Evolutionary conservation across 2,113 vertebrate species (phyloP), one percentile per base, ranked within the genome.

Genomic region (Dascyllus trimaculatus): DNA sequence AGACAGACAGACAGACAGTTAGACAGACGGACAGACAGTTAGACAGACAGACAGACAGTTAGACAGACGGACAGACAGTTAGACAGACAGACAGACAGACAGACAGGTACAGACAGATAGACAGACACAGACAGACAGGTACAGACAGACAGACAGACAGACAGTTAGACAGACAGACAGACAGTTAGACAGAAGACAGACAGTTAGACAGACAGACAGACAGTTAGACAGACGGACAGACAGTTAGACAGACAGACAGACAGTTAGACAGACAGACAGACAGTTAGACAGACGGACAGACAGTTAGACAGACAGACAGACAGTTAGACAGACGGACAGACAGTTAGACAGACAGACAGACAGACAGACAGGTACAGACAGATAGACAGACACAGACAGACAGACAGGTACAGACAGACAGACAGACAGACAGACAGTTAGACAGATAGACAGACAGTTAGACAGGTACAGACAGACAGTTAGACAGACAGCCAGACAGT

Each of bases 61-160:
- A 1, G 11, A 64, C 7, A 70, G 56, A 32, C 59, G 21, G 17
- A 46, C 22, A 25, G 43, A 13, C 5, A 63, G 9, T 21, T 18
- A 61, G 48, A 22, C 10, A 80, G 24, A 24, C 24, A 71, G 69
- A 17, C 1, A 52, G 21, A 40, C 9, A 72, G 57, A n/a, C n/a
- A n/a, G n/a, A n/a, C n/a, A n/a, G n/a, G 3, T 11, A 6, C 13
- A 43, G n/a, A 48, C 10, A 74, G 54, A 22, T n/a, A 51, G 19
- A 7, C 45, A 43, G 21, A 45, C n/a, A 46, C 17, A 21, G 24
- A 59, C 5, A 45, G 49, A 48, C 15, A n/a, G 7, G 6, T 11
- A 64, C 66, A 38, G 43, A 13, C 43, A 46, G 43, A 29, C 32
- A 32, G 32, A 32, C 32, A 7, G 32, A 32, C 6, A 29, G 26